These are phyloP conservation scores for Athalia cordata DNA, from an alignment of 2,888 invertebrate genomes.

Conservation along the genomic window DNA sequence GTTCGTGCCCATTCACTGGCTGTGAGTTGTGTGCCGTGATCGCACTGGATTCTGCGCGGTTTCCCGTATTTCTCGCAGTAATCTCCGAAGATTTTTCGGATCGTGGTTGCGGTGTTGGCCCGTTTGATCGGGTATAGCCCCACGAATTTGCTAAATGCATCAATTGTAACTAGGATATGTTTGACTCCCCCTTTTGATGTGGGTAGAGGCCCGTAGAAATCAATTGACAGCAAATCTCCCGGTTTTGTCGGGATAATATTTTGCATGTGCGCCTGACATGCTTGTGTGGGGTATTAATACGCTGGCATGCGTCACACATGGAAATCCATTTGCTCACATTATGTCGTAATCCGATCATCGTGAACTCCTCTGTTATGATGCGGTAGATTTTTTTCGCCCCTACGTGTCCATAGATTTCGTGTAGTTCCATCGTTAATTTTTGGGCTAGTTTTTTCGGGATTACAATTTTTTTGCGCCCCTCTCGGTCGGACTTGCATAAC, in stretches of 20 bases:
- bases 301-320: neutral
- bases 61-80: neutral
- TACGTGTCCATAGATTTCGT: neutral
- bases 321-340: neutral
- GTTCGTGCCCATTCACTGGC: too few species aligned
- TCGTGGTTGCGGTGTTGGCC: neutral
- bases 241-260: neutral
- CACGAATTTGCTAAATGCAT: neutral
- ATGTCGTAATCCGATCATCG: neutral
- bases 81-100: neutral
- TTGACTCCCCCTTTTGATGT: neutral
- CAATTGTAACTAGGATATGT: neutral
- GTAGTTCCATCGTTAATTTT: neutral
- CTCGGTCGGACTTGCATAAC: neutral
- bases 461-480: neutral
- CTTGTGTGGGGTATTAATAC: neutral
- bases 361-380: neutral
- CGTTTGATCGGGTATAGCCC: neutral
- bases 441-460: neutral
- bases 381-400: neutral
- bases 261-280: neutral
- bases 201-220: slow-evolving; percentile 7
- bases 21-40: too few species aligned
- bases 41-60: too few species aligned
- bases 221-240: neutral